Conservation (phyloP, 2,797 vertebrate species). For the Macroramphosus scolopax region DNA sequence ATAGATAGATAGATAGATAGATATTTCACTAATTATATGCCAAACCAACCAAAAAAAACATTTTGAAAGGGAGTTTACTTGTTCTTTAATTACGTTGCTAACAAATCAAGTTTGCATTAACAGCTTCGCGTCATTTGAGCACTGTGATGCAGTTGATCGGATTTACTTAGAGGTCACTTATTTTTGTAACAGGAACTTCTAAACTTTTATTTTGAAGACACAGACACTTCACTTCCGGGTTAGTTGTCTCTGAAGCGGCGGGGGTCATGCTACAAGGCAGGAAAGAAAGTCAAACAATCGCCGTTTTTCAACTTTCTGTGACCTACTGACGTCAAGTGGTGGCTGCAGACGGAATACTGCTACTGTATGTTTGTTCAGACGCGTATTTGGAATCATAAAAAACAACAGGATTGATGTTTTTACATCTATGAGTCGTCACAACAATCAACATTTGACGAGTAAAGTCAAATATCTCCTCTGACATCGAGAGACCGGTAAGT, state of each 20-base stretch:
- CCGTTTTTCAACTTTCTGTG: background rate
- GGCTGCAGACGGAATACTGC: background rate
- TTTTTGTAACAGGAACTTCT: background rate
- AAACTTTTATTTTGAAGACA: constrained; percentile 47
- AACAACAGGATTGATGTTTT: background rate
- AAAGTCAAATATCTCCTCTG: too few species aligned
- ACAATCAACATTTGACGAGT: constrained; percentile 3
- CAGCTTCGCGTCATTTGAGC: too few species aligned
- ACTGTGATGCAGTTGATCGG: too few species aligned
- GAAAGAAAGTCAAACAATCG: background rate
- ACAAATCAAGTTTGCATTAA: too few species aligned
- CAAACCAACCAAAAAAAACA: too few species aligned
- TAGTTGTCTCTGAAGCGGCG: background rate
- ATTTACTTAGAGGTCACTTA: too few species aligned
- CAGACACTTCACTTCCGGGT: background rate
- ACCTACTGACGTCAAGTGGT: background rate
- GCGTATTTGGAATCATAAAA: background rate
- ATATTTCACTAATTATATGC: too few species aligned
- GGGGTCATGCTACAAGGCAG: constrained; percentile 17
- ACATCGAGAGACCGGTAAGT: constrained; percentile 27
- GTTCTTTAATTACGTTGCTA: too few species aligned
- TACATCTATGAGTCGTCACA: background rate
- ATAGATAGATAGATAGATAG: too few species aligned
- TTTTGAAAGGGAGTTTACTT: too few species aligned
- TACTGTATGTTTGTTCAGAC: background rate